A percentile compares a stretch with the other conserved stretches of the same genome.
Conservation (phyloP, 2,113 vertebrate species). For the Connochaetes taurinus region DNA sequence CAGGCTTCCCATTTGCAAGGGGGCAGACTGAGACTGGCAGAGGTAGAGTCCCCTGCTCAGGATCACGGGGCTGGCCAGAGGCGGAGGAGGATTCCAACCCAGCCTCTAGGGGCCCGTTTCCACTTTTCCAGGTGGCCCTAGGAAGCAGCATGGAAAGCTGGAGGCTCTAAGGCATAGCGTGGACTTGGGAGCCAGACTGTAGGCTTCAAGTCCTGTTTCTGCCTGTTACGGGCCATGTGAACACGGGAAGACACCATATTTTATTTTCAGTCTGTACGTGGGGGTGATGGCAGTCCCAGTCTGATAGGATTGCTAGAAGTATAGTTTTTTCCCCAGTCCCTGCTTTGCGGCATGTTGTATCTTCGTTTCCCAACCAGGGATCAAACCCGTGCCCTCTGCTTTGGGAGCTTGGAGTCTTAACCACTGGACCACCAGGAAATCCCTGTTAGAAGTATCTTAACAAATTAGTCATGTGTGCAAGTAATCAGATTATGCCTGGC, state of each 20-base stretch:
- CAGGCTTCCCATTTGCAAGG: rapidly evolving
- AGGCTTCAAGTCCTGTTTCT: rapidly evolving
- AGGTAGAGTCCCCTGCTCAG: not conserved
- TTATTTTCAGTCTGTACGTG: rapidly evolving
- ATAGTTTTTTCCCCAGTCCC: not conserved
- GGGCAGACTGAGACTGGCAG: not conserved
- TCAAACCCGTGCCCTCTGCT: not conserved
- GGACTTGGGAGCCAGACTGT: rapidly evolving
- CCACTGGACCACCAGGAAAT: not conserved
- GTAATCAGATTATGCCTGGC: not conserved
- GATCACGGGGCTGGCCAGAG: rapidly evolving
- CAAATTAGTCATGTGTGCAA: rapidly evolving
- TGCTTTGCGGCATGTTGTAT: not conserved
- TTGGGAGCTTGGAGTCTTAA: not conserved
- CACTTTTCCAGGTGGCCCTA: not conserved
- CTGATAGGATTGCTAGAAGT: not conserved
- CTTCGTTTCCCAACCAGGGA: not conserved
- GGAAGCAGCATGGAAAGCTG: rapidly evolving
- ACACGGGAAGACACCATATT: rapidly evolving
- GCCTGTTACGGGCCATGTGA: rapidly evolving
- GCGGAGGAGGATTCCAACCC: rapidly evolving
- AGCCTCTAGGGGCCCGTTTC: not conserved
- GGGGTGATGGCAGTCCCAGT: rapidly evolving
- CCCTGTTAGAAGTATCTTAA: not conserved
- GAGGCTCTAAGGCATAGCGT: rapidly evolving